Percentiles rank a stretch among this genome's conserved stretches.
These are phyloP conservation scores for Aporophyla lueneburgensis DNA, from an alignment of 2,888 invertebrate species.

Conservation along the genomic window DNA sequence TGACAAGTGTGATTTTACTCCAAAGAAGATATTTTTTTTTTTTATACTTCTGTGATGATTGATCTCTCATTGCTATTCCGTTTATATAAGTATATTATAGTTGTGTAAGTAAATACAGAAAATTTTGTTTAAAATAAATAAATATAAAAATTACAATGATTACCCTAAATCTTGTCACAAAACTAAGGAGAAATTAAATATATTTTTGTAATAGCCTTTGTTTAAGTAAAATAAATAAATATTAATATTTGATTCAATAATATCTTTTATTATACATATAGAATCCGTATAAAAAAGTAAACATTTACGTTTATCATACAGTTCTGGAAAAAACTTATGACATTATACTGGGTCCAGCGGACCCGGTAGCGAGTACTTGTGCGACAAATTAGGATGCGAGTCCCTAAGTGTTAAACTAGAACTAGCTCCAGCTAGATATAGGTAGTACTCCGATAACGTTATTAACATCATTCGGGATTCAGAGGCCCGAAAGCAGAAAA, in stretches of 20 bases:
- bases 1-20: not conserved
- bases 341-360: too few species aligned
- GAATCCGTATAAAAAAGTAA: not conserved
- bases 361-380: too few species aligned
- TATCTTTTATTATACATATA: not conserved
- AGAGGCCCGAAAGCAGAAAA: not conserved
- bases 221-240: not conserved
- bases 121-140: too few species aligned
- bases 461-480: not conserved
- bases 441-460: slow-evolving; percentile 9
- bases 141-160: too few species aligned
- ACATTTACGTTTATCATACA: too few species aligned
- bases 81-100: not conserved
- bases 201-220: slow-evolving; percentile 1
- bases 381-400: too few species aligned
- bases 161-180: slow-evolving; percentile 5
- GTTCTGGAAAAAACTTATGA: too few species aligned
- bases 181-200: slow-evolving; percentile 6
- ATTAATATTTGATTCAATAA: not conserved
- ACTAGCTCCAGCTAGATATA: slow-evolving; percentile 11
- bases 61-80: not conserved
- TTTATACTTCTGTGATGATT: slow-evolving; percentile 3
- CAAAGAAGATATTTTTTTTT: slow-evolving; percentile 1
- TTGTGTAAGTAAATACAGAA: not conserved
- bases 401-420: not conserved